These are phyloP conservation scores for Manis crassicaudata DNA, from an alignment of 2,797 vertebrate species.

Conservation along the genomic window DNA sequence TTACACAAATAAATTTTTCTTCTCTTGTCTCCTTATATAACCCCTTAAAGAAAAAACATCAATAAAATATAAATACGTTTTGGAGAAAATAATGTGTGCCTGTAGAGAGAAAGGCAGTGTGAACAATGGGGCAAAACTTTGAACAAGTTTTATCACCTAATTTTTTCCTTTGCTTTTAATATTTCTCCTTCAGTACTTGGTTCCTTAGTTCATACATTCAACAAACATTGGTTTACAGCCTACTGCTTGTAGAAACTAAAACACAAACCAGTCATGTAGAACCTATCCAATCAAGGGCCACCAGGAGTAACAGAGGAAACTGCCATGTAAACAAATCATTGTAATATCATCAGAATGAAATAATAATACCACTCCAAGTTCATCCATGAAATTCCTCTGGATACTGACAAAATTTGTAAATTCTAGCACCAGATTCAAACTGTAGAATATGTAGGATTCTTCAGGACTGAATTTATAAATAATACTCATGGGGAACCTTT, in stretches of 20 bases:
- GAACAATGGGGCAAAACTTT: background rate
- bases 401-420: background rate
- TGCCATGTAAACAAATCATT: background rate
- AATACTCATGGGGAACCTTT: background rate
- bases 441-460: background rate
- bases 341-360: background rate
- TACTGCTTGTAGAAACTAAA: slow-evolving; percentile 34
- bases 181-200: background rate
- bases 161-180: background rate
- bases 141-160: background rate
- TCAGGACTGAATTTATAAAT: background rate
- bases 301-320: background rate
- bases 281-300: background rate
- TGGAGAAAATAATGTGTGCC: background rate
- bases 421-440: background rate
- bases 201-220: background rate
- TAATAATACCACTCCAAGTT: background rate
- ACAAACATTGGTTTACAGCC: background rate
- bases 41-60: background rate
- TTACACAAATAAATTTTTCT: slow-evolving; percentile 28
- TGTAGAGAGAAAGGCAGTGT: background rate
- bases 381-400: background rate
- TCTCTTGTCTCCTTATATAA: background rate
- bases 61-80: slow-evolving; percentile 7
- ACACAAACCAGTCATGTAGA: background rate